Evolutionary conservation across 2,888 invertebrate species (phyloP).

Genomic region (Morpho helenor): DNA sequence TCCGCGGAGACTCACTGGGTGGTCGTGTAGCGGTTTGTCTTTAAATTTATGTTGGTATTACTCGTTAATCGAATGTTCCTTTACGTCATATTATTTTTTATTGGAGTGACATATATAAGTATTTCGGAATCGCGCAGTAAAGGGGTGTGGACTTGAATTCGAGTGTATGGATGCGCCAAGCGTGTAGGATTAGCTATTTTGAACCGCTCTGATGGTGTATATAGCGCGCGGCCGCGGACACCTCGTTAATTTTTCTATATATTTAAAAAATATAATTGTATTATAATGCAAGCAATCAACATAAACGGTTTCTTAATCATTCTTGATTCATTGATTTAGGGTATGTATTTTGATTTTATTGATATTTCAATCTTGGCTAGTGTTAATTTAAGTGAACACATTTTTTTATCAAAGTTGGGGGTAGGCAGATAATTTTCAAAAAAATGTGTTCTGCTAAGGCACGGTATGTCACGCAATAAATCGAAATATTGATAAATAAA

Average conservation of each 20-base stretch:
- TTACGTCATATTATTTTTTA: constrained; percentile 6
- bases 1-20: background rate
- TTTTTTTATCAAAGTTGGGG: too few species aligned
- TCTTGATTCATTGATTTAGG: too few species aligned
- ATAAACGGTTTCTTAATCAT: too few species aligned
- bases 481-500: too few species aligned
- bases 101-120: constrained; percentile 11
- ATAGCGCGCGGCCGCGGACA: constrained; percentile 38
- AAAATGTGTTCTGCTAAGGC: too few species aligned
- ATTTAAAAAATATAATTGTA: too few species aligned
- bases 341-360: too few species aligned
- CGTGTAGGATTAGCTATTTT: constrained; percentile 24
- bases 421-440: too few species aligned
- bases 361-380: too few species aligned
- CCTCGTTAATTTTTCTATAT: constrained; percentile 15
- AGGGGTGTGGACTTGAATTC: constrained; percentile 3
- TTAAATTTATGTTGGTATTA: background rate
- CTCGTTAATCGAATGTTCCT: constrained; percentile 9
- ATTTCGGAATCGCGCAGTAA: background rate
- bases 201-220: constrained; percentile 43
- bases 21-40: background rate
- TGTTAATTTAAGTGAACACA: too few species aligned
- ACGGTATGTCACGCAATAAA: too few species aligned
- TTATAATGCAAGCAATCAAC: too few species aligned
- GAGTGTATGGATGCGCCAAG: constrained; percentile 27